These are phyloP conservation scores for Dolichopus griseipennis DNA, from an alignment of 2,888 invertebrate species.

Conservation along the genomic window DNA sequence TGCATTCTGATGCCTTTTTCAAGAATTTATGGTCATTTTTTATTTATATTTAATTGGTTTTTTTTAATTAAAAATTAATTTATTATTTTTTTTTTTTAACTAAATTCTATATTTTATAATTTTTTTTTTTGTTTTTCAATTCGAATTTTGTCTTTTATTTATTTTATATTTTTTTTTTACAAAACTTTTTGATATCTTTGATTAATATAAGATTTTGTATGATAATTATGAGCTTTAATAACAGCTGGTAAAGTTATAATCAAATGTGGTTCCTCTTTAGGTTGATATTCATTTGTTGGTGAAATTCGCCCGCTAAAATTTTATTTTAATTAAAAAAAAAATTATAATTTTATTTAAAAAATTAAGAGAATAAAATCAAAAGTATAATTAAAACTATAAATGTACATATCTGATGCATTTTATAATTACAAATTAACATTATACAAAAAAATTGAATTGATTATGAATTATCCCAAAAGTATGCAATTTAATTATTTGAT, in stretches of 20 bases:
- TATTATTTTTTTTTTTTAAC: slow-evolving; percentile 8
- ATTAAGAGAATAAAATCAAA: too few relatives aligned
- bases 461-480: too few relatives aligned
- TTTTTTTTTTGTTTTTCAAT: neutral
- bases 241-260: slow-evolving; percentile 56
- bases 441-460: too few relatives aligned
- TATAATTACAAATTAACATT: too few relatives aligned
- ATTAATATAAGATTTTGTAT: slow-evolving; percentile 65
- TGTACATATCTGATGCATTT: too few relatives aligned
- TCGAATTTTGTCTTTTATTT: neutral
- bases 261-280: slow-evolving; percentile 47
- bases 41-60: too few relatives aligned
- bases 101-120: slow-evolving; percentile 10
- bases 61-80: too few relatives aligned
- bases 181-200: slow-evolving; percentile 56
- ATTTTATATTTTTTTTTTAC: slow-evolving; percentile 26
- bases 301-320: slow-evolving; percentile 30
- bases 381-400: too few relatives aligned
- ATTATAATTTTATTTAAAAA: neutral
- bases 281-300: slow-evolving; percentile 29
- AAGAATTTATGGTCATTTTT: too few relatives aligned
- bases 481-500: too few relatives aligned
- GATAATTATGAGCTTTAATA: slow-evolving; percentile 63
- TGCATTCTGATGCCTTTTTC: too few relatives aligned
- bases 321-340: neutral